phyloP scores from a whole-genome alignment of 2,113 vertebrate species.

The cattle (Bos taurus) region DNA sequence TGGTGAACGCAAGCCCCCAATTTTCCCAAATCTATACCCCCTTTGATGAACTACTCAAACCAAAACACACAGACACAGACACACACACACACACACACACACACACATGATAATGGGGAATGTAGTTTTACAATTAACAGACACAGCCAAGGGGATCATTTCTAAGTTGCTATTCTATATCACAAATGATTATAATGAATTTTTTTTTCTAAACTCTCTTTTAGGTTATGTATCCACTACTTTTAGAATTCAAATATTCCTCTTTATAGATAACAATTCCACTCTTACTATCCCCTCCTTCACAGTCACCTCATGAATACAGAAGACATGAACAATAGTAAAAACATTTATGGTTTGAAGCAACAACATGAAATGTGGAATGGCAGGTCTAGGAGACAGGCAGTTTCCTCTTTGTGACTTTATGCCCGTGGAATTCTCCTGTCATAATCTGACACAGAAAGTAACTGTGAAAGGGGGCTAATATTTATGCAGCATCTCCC shows the following conservation, averaged over 20 bases:
- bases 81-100: too few species aligned
- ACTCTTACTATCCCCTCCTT: neutral
- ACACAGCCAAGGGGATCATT: neutral
- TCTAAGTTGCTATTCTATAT: neutral
- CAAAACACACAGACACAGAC: neutral
- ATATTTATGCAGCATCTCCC: neutral
- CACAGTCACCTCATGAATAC: neutral
- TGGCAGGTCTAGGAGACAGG: neutral
- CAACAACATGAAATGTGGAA: conserved; percentile 17
- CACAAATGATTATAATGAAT: neutral
- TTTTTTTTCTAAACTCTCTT: neutral
- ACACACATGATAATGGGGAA: neutral
- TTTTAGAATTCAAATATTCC: neutral
- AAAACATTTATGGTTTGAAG: neutral
- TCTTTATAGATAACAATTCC: conserved; percentile 27
- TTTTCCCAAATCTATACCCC: neutral
- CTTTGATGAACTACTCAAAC: neutral
- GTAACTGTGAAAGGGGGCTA: conserved; percentile 30
- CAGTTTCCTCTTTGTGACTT: conserved; percentile 24
- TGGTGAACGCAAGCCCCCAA: neutral
- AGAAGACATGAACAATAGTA: conserved; percentile 26
- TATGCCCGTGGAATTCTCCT: neutral
- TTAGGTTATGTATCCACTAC: neutral
- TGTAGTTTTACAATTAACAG: neutral
- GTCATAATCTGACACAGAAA: conserved; percentile 35